Evolutionary conservation across 1,140 invertebrate genomes (phyloP).

Genomic region (Meloidogyne hapla): DNA sequence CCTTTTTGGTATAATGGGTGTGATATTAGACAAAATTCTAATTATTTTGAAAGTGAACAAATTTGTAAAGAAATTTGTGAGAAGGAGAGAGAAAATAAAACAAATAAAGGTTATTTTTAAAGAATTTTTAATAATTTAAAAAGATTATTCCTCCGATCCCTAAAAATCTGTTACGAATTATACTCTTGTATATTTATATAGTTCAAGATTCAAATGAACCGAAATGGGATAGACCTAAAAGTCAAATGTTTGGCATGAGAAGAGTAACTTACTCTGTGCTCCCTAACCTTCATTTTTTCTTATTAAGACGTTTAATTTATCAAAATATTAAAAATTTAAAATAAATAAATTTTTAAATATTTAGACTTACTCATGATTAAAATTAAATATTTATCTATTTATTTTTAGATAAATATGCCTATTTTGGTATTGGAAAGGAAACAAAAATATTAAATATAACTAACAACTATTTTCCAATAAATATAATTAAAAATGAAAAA

Average conservation of each 20-base stretch:
- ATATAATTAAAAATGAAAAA: slow-evolving; percentile 16
- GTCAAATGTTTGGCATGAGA: too few relatives aligned
- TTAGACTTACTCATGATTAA: too few relatives aligned
- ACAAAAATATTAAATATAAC: background rate
- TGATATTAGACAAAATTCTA: background rate
- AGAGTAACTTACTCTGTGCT: too few relatives aligned
- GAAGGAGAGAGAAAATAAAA: background rate
- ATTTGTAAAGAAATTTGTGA: slow-evolving; percentile 28
- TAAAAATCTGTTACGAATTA: too few relatives aligned
- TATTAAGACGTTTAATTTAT: too few relatives aligned
- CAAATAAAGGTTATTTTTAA: background rate
- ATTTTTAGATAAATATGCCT: slow-evolving; percentile 16
- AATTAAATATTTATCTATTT: slow-evolving; percentile 32
- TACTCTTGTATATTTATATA: too few relatives aligned
- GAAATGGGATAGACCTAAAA: too few relatives aligned
- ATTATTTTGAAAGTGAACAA: slow-evolving; percentile 15
- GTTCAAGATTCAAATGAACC: too few relatives aligned
- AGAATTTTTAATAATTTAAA: background rate
- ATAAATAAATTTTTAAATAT: too few relatives aligned
- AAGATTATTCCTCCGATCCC: too few relatives aligned
- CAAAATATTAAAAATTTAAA: too few relatives aligned
- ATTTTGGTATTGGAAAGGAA: slow-evolving; percentile 9
- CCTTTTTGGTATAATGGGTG: slow-evolving; percentile 28
- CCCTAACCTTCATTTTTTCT: too few relatives aligned
- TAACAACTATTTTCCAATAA: slow-evolving; percentile 3